Percentiles rank a stretch among this genome's conserved stretches.
Evolutionary conservation across 2,113 vertebrate genomes (phyloP).

Genomic region (Tychaedon coryphoeus): DNA sequence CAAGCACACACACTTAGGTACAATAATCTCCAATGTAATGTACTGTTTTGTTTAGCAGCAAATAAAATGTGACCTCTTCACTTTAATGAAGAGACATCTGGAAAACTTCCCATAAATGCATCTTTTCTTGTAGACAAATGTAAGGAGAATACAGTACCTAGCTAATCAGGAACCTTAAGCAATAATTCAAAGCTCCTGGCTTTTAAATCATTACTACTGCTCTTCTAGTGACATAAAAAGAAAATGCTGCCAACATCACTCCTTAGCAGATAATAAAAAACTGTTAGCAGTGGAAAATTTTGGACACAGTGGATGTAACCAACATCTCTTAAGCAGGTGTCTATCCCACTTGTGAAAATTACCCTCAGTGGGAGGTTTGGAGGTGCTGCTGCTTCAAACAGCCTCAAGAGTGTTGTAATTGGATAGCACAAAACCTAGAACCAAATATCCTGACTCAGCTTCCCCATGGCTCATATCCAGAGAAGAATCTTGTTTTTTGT

Average conservation of each 20-base stretch:
- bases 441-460: not conserved
- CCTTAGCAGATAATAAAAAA: conserved; percentile 37
- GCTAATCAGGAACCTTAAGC: conserved; percentile 55
- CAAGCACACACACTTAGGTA: conserved; percentile 40
- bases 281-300: conserved; percentile 30
- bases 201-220: conserved; percentile 62
- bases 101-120: conserved; percentile 52
- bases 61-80: conserved; percentile 48
- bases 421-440: not conserved
- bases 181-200: conserved; percentile 39
- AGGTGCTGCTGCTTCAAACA: not conserved
- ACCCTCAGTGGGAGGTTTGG: not conserved
- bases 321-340: not conserved
- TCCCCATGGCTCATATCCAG: not conserved
- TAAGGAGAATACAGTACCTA: conserved; percentile 23
- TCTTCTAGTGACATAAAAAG: conserved; percentile 16
- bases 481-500: not conserved
- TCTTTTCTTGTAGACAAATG: conserved; percentile 28
- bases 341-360: not conserved
- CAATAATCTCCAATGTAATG: conserved; percentile 24
- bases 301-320: not conserved
- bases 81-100: conserved; percentile 60
- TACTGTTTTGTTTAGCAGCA: conserved; percentile 55
- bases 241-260: conserved; percentile 16
- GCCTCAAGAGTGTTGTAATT: not conserved